Evolutionary conservation across 2,888 invertebrate species (phyloP), one percentile per base, ranked within the genome.

Genomic region (Microchrysa polita): DNA sequence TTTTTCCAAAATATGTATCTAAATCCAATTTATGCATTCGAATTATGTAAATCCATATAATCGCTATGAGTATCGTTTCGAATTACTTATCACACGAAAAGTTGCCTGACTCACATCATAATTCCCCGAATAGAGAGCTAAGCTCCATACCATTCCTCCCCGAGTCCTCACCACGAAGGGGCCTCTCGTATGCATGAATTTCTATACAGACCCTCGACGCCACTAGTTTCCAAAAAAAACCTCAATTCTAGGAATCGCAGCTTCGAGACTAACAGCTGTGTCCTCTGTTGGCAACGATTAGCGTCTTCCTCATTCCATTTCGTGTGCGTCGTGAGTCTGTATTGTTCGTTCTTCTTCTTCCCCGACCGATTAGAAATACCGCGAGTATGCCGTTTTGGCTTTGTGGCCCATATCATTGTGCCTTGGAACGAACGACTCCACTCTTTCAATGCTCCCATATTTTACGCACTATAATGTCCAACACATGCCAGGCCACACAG

Each of bases 401-500:
- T 7, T 9, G 42, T 48, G 48, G 14, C 48, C 48, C 48, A 48
- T 48, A 48, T 48, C 48, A 12, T 12, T 34, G 27, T 34, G 2
- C 4, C 27, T 34, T 7, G 4, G 7, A 2, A 34, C 27, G 27
- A 2, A 5, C 27, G 4, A 34, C 7, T 34, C 27, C 27, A 59
- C 23, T n/a, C 59, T 27, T 23, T 14, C 59, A 27, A 14, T 59
- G 61, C 40, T 48, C 40, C 61, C 61, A 61, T 61, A 40, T 40
- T 23, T 65, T 61, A 34, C 27, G 20, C 23, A 10, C 48, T 23
- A n/a, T 65, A 65, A 65, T 65, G 65, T 65, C 9, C 12, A 65
- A 65, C 65, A 65, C 65, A 65, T 22, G 65, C 65, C 20, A 44
- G 48, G 44, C 44, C 42, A 42, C 7, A 42, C n/a, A n/a, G n/a